Evolutionary conservation across 1,140 invertebrate species (phyloP), one percentile per base, ranked within the genome.

Genomic region (Papilio xuthus): DNA sequence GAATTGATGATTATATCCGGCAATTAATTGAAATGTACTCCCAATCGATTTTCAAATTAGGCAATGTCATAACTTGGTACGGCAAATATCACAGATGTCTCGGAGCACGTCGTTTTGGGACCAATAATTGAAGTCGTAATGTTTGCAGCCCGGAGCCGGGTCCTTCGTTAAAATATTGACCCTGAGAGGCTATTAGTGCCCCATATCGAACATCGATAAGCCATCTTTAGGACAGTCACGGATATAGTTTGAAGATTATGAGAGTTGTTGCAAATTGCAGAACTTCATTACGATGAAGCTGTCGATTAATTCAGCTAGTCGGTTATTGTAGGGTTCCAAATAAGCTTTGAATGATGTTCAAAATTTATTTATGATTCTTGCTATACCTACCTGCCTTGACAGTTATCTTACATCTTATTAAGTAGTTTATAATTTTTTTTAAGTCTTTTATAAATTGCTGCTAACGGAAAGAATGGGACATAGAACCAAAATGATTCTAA

Each of bases 101-200:
- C 53, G 53, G 56, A 81, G 84, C 82, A 82, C 60, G 75, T 79
- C 79, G 82, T 84, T 85, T 83, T 83, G 85, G 85, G 86, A 88
- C 85, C 89, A 86, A 91, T 91, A 88, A 90, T 85, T 79, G 82
- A 80, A 37, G 67, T 82, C 83, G 81, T 88, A 88, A 87, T 80
- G 79, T 81, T 76, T 79, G 80, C 78, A 78, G 78, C 84, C 85
- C 79, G 81, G 69, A 79, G 77, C 80, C 80, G 80, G 79, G 56
- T 32, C 74, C 74, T 82, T 79, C 79, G 71, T 85, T 90, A 83
- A 92, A 90, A 88, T 91, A 92, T 89, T 88, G 87, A 90, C 86
- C 88, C 82, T 84, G 78, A 84, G 87, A 87, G 84, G 74, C 85
- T 85, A 91, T 92, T 91, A 90, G 85, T 85, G 85, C 82, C 83